These are phyloP conservation scores for Drosophila repletoides DNA, from an alignment of 1,140 invertebrate species.

Conservation along the genomic window DNA sequence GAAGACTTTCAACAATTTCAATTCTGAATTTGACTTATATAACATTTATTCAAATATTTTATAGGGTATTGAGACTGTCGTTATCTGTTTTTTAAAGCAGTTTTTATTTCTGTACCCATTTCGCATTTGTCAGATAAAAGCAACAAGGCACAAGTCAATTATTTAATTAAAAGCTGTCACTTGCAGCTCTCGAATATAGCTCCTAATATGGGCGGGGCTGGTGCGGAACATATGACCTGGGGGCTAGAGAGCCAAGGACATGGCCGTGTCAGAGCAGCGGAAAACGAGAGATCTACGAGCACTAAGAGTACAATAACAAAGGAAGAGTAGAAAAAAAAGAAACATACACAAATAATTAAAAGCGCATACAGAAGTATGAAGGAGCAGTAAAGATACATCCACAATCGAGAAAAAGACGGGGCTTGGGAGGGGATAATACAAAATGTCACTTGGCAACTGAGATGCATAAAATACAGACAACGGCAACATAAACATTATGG, in stretches of 20 bases:
- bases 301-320: slow-evolving; percentile 40
- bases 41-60: too few relatives aligned
- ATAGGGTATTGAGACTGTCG: too few relatives aligned
- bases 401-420: background rate
- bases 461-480: slow-evolving; percentile 10
- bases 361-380: slow-evolving; percentile 52
- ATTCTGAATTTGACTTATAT: too few relatives aligned
- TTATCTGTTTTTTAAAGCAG: too few relatives aligned
- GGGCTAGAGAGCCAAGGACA: background rate
- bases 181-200: slow-evolving; percentile 39
- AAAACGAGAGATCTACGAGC: slow-evolving; percentile 19
- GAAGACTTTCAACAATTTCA: too few relatives aligned
- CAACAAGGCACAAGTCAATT: slow-evolving; percentile 60
- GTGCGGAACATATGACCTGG: background rate
- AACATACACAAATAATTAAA: slow-evolving; percentile 68
- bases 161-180: slow-evolving; percentile 77
- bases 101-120: too few relatives aligned
- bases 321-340: slow-evolving; percentile 25
- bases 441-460: slow-evolving; percentile 18
- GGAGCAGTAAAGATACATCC: slow-evolving; percentile 8
- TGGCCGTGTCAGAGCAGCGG: slow-evolving; percentile 2
- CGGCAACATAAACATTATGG: background rate
- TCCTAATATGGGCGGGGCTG: slow-evolving; percentile 37
- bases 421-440: background rate
- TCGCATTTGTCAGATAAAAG: slow-evolving; percentile 57